phyloP scores from a whole-genome alignment of 2,113 vertebrate species.

The Tachysurus vachellii region DNA sequence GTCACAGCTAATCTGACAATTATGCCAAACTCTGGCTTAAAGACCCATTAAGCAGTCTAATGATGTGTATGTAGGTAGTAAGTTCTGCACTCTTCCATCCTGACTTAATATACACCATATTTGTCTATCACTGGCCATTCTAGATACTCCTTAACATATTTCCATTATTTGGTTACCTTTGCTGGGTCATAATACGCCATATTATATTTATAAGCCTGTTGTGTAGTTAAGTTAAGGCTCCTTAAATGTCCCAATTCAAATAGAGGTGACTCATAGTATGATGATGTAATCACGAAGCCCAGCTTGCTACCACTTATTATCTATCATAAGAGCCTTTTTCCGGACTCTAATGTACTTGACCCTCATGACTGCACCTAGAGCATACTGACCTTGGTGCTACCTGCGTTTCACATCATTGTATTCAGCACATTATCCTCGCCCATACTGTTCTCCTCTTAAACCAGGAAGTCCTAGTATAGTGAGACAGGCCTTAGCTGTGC shows the following conservation, averaged over 20 bases:
- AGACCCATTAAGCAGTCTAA: neutral
- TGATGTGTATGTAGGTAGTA: too few relatives aligned
- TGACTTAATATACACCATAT: conserved; percentile 27
- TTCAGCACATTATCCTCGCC: conserved; percentile 14
- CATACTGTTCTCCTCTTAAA: neutral
- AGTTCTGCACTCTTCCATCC: neutral
- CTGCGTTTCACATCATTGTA: conserved; percentile 50
- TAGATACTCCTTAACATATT: neutral
- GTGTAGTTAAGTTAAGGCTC: neutral
- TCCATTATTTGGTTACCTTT: neutral
- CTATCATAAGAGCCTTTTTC: conserved; percentile 13
- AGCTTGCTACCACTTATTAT: conserved; percentile 13
- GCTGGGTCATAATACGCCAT: neutral
- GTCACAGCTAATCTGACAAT: neutral
- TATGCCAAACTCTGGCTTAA: neutral
- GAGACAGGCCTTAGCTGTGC: conserved; percentile 9
- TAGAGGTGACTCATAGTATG: conserved; percentile 9
- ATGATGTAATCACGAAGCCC: conserved; percentile 5
- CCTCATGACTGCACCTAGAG: conserved; percentile 17
- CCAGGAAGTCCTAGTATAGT: conserved; percentile 47
- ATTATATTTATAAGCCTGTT: neutral
- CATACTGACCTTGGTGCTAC: conserved; percentile 37
- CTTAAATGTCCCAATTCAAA: neutral
- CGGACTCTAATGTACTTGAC: neutral
- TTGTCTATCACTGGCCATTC: neutral